A percentile compares a stretch with the other conserved stretches of the same genome.
Conservation (phyloP, 2,113 vertebrate species). For the Myodes glareolus region DNA sequence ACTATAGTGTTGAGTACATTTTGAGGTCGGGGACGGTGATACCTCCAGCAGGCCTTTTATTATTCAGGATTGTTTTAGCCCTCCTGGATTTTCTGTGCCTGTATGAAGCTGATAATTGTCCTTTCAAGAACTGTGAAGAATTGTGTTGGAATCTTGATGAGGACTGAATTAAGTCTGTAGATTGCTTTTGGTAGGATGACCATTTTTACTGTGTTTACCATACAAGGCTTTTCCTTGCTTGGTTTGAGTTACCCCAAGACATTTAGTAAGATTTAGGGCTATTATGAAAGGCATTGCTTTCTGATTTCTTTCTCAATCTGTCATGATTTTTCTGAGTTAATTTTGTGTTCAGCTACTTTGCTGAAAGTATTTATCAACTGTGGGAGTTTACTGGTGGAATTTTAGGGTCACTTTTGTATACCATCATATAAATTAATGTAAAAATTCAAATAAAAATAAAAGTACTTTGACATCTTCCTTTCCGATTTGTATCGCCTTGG, state of each 20-base stretch:
- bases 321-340: not conserved
- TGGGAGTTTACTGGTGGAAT: not conserved
- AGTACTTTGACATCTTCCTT: not conserved
- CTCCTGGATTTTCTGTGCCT: not conserved
- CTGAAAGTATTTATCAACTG: not conserved
- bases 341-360: not conserved
- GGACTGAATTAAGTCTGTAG: not conserved
- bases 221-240: not conserved
- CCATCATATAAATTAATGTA: not conserved
- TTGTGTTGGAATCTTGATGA: not conserved
- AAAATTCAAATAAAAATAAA: not conserved
- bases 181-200: not conserved
- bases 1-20: not conserved
- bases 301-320: not conserved
- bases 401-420: not conserved
- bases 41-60: not conserved
- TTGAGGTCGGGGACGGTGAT: not conserved
- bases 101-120: not conserved
- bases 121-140: not conserved
- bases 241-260: not conserved
- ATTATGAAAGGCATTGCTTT: not conserved
- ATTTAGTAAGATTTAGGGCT: not conserved
- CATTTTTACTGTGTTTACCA: not conserved
- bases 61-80: not conserved
- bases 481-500: not conserved